Base-by-base conservation (phyloP, 2,797 vertebrate species). In the Acanthis flammea region DNA sequence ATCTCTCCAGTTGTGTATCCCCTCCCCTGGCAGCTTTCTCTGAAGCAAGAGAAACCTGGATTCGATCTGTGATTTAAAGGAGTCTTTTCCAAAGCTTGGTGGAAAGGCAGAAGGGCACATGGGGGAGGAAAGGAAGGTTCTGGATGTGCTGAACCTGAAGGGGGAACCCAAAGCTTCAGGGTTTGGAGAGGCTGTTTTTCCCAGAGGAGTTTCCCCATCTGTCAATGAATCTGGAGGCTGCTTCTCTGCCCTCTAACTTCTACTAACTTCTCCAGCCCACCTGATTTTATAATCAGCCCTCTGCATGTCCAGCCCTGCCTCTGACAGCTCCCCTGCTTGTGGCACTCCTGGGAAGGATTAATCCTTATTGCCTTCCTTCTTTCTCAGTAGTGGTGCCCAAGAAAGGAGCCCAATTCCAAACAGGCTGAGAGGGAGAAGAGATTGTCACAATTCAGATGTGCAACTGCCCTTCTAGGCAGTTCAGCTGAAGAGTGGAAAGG, bases 71-170 rank as follows among this genome's bases (percentile, higher is more conserved):
- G 25, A n/a, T 18, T 78, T 76, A 42, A 61, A 67, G 18, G 37
- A 72, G 24, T 28, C 31, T 78, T 57, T 80, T 73, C 33, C 63
- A 51, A 60, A 71, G 41, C 6, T 4, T 47, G 6, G 14, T 45
- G n/a, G 39, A 42, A 81, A 50, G 51, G n/a, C 42, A 61, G 61
- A 68, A 18, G 6, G 8, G 6, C 8, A 12, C 0, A 0, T 37
- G 27, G 9, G 19, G 19, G 10, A 47, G 42, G n/a, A 66, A 44
- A 47, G 22, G 9, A 42, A 63, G 14, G 41, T 47, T 55, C 65
- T 74, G 48, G 24, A 3, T 19, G 2, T 58, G 60, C 39, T 76
- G 55, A 58, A 67, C 37, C 41, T 71, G 39, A 48, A 79, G 23
- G 15, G 11, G 39, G 3, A 75, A 37, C 15, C 10, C 10, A 78